These are phyloP conservation scores for Lepidocyrtinus sp. DNA, from an alignment of 2,888 invertebrate genomes.

Conservation along the genomic window DNA sequence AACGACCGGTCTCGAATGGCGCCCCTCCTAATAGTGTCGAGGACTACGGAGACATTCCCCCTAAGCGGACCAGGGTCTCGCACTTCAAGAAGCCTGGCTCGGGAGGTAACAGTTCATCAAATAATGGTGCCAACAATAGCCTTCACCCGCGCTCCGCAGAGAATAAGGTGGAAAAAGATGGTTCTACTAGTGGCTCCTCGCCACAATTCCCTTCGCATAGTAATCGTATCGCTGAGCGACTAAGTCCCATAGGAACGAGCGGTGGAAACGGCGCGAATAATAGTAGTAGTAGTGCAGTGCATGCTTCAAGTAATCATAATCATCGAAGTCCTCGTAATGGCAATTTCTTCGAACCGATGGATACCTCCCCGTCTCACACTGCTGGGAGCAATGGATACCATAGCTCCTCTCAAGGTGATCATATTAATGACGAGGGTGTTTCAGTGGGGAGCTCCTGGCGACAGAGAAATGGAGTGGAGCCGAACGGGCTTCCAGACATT, in stretches of 20 bases:
- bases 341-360: constrained; percentile 46
- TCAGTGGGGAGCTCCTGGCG: constrained; percentile 57
- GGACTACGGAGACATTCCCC: constrained; percentile 69
- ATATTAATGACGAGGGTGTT: constrained; percentile 38
- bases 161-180: constrained; percentile 43
- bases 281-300: constrained; percentile 53
- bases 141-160: constrained; percentile 30
- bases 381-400: constrained; percentile 37
- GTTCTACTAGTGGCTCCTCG: constrained; percentile 53
- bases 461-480: constrained; percentile 52
- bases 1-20: constrained; percentile 75
- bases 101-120: constrained; percentile 40
- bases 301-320: constrained; percentile 58
- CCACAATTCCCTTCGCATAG: constrained; percentile 60
- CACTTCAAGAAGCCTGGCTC: constrained; percentile 79
- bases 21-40: constrained; percentile 37
- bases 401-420: constrained; percentile 33
- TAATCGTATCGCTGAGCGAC: constrained; percentile 64
- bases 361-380: constrained; percentile 40
- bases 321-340: constrained; percentile 60
- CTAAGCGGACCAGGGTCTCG: constrained; percentile 90
- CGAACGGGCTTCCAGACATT: constrained; percentile 50
- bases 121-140: constrained; percentile 49
- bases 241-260: constrained; percentile 61
- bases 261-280: constrained; percentile 46